Percentiles rank a stretch among this genome's conserved stretches.
phyloP scores from a whole-genome alignment of 2,888 invertebrate species.

The Labia minor region DNA sequence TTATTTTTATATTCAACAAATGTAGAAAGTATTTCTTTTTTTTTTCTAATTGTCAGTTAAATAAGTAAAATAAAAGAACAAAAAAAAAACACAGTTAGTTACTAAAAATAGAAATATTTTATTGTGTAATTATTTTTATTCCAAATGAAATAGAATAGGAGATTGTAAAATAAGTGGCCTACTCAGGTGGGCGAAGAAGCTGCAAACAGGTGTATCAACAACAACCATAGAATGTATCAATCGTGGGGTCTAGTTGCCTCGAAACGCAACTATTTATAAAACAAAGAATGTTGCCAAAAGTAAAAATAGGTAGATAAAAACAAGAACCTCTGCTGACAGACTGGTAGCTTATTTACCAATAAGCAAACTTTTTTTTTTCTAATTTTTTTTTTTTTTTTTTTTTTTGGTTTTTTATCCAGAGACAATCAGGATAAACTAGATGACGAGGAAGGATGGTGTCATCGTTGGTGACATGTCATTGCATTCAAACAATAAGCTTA shows the following conservation, averaged over 20 bases:
- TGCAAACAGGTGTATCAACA: background rate
- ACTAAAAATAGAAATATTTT: too few species aligned
- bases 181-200: too few species aligned
- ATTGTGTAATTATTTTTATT: too few species aligned
- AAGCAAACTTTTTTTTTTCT: background rate
- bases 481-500: background rate
- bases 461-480: background rate
- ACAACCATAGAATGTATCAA: background rate
- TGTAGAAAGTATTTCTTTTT: too few species aligned
- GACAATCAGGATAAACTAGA: background rate
- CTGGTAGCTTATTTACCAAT: background rate
- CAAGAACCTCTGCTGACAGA: background rate
- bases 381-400: too few species aligned
- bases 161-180: too few species aligned
- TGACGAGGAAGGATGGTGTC: background rate
- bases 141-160: too few species aligned
- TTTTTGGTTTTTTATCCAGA: too few species aligned
- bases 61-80: too few species aligned
- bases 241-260: background rate
- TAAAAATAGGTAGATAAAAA: constrained; percentile 1
- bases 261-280: constrained; percentile 13
- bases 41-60: too few species aligned
- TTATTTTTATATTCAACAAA: too few species aligned
- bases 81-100: too few species aligned
- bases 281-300: constrained; percentile 7